Base-by-base conservation (phyloP, 1,140 invertebrate species). In the Pachypeltis micranthus region DNA sequence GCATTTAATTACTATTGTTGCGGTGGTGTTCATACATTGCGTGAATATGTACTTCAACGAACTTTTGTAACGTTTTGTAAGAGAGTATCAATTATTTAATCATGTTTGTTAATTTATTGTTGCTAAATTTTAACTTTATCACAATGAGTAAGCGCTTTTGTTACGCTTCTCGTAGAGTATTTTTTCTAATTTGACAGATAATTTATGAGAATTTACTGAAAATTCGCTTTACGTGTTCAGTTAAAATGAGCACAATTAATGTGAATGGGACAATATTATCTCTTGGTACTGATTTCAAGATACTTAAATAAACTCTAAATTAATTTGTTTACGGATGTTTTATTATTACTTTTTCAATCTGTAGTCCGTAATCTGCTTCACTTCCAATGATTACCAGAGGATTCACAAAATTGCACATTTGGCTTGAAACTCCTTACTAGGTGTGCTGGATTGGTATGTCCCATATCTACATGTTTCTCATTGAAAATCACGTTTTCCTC, bases 1-100 rank as follows among this genome's bases (percentile, higher is more conserved):
- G 47, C 47, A 51, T 51, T 51, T 51, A 51, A 10, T 51, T 51
- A 51, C 23, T 21, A 21, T 10, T 10, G 7, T 21, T 21, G 19
- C 19, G 19, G 7, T 51, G 7, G 7, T 7, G 47, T 51, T 4
- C 47, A 14, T 21, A 51, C 47, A 51, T 21, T 51, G 23, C 47
- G 47, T 51, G 23, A 51, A 51, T 51, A 51, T 51, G 10, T 51
- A 51, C 47, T 51, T 51, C 47, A 51, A 51, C 47, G 47, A 51
- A 51, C 47, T 51, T 51, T 51, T 51, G 47, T 51, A 51, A 10
- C 47, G n/a, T 51, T 51, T 7, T 51, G 4, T 51, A 14, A 51
- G 47, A 51, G 47, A 16, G 23, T 21, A 10, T 51, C 23, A 4
- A 51, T 51, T 51, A 51, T 10, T 51, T 51, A 51, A 21, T 51